Conservation (phyloP, 2,888 invertebrate genomes). For the Drosophila affinis region DNA sequence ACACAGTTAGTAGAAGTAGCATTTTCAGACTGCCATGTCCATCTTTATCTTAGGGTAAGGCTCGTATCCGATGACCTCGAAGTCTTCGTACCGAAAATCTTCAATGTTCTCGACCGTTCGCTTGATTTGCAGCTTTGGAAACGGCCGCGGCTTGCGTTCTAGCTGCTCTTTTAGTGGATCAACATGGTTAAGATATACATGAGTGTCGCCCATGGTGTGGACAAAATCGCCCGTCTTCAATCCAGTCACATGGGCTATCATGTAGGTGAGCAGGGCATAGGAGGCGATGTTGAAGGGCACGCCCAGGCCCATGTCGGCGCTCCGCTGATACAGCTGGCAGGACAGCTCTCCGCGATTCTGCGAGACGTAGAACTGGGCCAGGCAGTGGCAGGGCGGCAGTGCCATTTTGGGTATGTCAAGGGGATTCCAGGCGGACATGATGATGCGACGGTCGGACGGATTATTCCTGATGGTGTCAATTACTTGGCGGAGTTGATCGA, state of each 20-base stretch:
- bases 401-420: slow-evolving; percentile 95
- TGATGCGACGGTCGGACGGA: slow-evolving; percentile 94
- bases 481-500: slow-evolving; percentile 93
- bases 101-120: slow-evolving; percentile 91
- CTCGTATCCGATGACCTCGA: slow-evolving; percentile 92
- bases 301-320: slow-evolving; percentile 99
- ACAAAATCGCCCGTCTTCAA: slow-evolving; percentile 96
- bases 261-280: slow-evolving; percentile 95
- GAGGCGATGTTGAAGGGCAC: slow-evolving; percentile 99
- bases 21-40: slow-evolving; percentile 87
- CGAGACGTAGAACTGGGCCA: slow-evolving; percentile 96
- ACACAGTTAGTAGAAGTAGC: neutral
- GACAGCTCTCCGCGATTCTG: slow-evolving; percentile 90
- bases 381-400: slow-evolving; percentile 97
- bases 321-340: slow-evolving; percentile 97
- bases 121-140: slow-evolving; percentile 92
- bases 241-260: slow-evolving; percentile 97
- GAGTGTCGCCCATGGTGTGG: slow-evolving; percentile 97
- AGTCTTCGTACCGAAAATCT: slow-evolving; percentile 94
- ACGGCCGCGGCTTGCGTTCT: slow-evolving; percentile 90
- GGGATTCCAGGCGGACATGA: slow-evolving; percentile 98
- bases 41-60: slow-evolving; percentile 95
- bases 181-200: slow-evolving; percentile 96
- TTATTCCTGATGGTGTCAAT: slow-evolving; percentile 91
- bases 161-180: slow-evolving; percentile 92